Evolutionary conservation across 2,797 vertebrate genomes (phyloP), one percentile per base, ranked within the genome.

Genomic region (Oreortyx pictus): DNA sequence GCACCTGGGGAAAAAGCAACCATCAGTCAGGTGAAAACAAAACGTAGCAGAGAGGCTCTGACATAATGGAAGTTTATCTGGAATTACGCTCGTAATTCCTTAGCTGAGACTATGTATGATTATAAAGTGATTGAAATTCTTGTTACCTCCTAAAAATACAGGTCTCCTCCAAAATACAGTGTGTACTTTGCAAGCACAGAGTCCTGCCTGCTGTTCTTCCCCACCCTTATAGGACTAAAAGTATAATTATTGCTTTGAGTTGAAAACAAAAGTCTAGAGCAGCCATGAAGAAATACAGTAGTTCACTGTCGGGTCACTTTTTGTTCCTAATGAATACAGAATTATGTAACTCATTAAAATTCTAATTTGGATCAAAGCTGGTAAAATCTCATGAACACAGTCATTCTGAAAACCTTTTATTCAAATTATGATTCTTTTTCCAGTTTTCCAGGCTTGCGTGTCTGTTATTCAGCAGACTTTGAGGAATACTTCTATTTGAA

Each of bases 141-240:
- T 31, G 3, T 49, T 65, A 49, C 8, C 59, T 18, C 68, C 9
- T 41, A 37, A 64, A 39, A 57, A 64, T n/a, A 44, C 64, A 41
- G 31, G 16, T 3, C 4, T 60, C 7, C 25, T n/a, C 7, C 1
- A 0, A 72, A 50, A 77, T 22, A 9, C 6, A 41, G 3, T 5
- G 14, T 3, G 14, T 76, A 5, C 9, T 80, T 17, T 87, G 14
- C 39, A 24, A 74, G n/a, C 4, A 4, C 60, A 13, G 6, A 43
- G 68, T 87, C 4, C 24, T 50, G 47, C n/a, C 15, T 27, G n/a
- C n/a, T 33, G 11, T 33, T 49, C 10, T 8, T 16, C 16, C 19
- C 37, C 22, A 3, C 7, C 3, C 3, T 9, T 27, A 25, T 39
- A 23, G 3, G 17, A 65, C 8, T 56, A 67, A 27, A 2, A 43